Evolutionary conservation across 2,797 vertebrate species (phyloP), one percentile per base, ranked within the genome.

Genomic region (Anguilla obscura): DNA sequence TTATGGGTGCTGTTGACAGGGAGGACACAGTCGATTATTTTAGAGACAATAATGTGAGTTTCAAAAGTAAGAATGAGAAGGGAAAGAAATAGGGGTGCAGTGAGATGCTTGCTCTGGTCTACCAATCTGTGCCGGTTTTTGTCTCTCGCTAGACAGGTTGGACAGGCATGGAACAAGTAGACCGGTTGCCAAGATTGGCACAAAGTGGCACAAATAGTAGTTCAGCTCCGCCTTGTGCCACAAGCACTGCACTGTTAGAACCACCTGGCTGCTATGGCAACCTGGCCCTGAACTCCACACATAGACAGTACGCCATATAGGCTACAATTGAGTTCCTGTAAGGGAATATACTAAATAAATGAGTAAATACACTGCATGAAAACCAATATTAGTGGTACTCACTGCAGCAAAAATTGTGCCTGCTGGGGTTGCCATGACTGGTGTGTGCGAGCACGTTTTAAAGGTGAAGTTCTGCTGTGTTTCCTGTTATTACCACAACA

Each of bases 1-100:
- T n/a, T 86, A 14, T 88, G 87, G 83, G 9, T 88, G 30, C 27
- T 6, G 71, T 80, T 21, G 27, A 14, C 24, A 18, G 16, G 48
- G 52, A 48, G 33, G 45, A 52, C 63, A 30, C 40, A 71, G 33
- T 36, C 10, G 2, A 14, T 18, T 40, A 18, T 79, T 16, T 79
- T 18, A 79, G 74, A 79, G 74, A 12, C 18, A 40, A 79, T 79
- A 40, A 79, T 40, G 14, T 45, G 14, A 14, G 33, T 5, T 66
- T 66, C n/a, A 8, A 66, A n/a, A 8, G 5, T 1, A 33, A 54
- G 69, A 86, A 54, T 50, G 24, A 76, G 30, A 33, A n/a, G 30
- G 50, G 14, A 14, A 63, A 24, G 24, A 7, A n/a, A 4, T 16
- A 33, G 2, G 3, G 71, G 33, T 14, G 71, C 71, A 36, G 18